Evolutionary conservation across 1,140 invertebrate species (phyloP).

Genomic region (Euura saliciscinereae): DNA sequence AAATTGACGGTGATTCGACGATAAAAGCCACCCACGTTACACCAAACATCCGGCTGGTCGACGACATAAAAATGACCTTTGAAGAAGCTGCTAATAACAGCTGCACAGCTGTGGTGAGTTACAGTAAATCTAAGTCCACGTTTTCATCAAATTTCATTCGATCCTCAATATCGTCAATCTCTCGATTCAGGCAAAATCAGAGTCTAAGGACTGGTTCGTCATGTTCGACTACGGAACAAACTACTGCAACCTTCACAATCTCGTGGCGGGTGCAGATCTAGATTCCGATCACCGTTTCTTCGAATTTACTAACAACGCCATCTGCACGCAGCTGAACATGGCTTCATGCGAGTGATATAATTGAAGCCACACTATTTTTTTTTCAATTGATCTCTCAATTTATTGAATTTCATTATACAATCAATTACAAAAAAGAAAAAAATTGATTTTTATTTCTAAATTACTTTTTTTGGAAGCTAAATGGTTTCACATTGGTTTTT

Average conservation of each 20-base stretch:
- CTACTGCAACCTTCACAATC: conserved; percentile 39
- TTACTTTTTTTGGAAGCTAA: no score
- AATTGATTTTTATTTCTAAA: no score
- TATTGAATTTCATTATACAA: no score
- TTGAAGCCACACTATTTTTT: background rate
- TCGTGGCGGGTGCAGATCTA: conserved; percentile 28
- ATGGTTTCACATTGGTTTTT: no score
- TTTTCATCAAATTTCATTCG: background rate
- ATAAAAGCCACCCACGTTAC: conserved; percentile 21
- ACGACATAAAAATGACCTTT: conserved; percentile 21
- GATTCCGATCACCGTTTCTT: conserved; percentile 26
- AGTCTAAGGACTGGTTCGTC: conserved; percentile 28
- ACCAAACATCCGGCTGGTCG: conserved; percentile 18
- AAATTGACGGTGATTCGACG: conserved; percentile 9
- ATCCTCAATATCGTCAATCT: conserved; percentile 8
- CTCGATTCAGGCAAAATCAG: conserved; percentile 14
- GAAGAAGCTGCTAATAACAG: conserved; percentile 10
- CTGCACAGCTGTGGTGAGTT: conserved; percentile 26
- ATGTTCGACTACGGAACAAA: conserved; percentile 27
- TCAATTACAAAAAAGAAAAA: no score
- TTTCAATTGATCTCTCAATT: background rate
- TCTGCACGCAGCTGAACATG: conserved; percentile 39
- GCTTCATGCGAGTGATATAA: conserved; percentile 25
- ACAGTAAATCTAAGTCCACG: background rate
- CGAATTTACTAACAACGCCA: conserved; percentile 28